These are phyloP conservation scores for Kryptolebias ocellatus DNA, from an alignment of 2,797 vertebrate species.

Conservation along the genomic window DNA sequence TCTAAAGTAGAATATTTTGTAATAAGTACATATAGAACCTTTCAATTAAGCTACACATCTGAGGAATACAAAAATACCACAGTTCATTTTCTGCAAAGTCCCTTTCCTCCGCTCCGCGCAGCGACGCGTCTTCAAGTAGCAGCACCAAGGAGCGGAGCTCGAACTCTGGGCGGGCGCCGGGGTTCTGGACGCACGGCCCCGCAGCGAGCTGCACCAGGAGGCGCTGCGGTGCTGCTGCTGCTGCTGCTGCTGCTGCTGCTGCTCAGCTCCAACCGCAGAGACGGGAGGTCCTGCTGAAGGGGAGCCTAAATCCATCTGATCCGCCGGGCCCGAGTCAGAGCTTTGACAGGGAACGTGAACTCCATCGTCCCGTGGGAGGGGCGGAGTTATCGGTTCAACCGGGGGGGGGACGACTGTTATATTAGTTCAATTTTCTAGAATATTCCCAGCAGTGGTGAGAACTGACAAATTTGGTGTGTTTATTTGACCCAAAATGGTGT, in stretches of 20 bases:
- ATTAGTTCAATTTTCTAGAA: not conserved
- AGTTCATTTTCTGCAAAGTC: constrained; percentile 85
- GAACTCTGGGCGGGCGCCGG: not conserved
- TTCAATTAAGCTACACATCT: constrained; percentile 83
- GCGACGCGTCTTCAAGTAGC: constrained; percentile 48
- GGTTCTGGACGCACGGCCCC: not conserved
- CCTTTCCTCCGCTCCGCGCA: constrained; percentile 63
- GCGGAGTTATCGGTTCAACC: no score
- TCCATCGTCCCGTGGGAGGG: no score
- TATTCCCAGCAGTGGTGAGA: not conserved
- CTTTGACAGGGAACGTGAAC: not conserved
- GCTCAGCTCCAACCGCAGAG: not conserved
- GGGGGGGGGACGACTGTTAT: not conserved
- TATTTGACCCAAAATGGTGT: no score
- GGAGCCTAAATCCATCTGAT: not conserved
- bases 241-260: not conserved
- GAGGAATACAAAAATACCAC: constrained; percentile 89
- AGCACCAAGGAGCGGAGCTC: constrained; percentile 46
- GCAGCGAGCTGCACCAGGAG: not conserved
- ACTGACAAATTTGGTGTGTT: not conserved
- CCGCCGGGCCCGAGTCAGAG: not conserved
- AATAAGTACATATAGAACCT: constrained; percentile 78
- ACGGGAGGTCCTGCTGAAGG: not conserved
- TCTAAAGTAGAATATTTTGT: constrained; percentile 82
- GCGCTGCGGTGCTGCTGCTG: not conserved